Conservation (phyloP, 1,140 invertebrate species). For the Bursaphelenchus mucronatus region DNA sequence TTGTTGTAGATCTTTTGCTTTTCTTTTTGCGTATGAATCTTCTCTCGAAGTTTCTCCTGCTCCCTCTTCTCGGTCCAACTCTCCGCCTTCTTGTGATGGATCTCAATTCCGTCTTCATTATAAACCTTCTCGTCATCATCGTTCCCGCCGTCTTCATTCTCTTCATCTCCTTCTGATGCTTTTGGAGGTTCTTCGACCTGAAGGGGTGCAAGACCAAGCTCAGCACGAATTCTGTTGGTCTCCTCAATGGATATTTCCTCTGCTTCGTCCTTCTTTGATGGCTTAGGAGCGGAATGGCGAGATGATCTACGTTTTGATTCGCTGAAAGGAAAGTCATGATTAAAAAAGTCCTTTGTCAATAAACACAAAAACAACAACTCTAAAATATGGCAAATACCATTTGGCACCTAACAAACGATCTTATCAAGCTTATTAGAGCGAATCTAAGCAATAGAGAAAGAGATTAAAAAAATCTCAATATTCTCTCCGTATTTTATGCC, state of each 20-base stretch:
- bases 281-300: no score
- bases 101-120: slow-evolving; percentile 65
- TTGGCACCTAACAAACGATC: no score
- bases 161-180: slow-evolving; percentile 35
- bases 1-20: slow-evolving; percentile 76
- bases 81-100: slow-evolving; percentile 82
- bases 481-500: background rate
- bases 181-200: slow-evolving; percentile 67
- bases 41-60: slow-evolving; percentile 77
- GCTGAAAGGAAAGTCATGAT: no score
- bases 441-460: no score
- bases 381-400: no score
- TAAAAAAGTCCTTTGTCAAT: no score
- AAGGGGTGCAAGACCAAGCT: slow-evolving; percentile 86
- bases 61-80: slow-evolving; percentile 74
- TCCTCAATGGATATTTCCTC: slow-evolving; percentile 52
- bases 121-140: slow-evolving; percentile 70
- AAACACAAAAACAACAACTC: no score
- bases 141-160: slow-evolving; percentile 52
- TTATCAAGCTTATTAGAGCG: no score
- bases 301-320: no score
- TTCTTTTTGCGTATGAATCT: slow-evolving; percentile 70
- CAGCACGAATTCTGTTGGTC: slow-evolving; percentile 65
- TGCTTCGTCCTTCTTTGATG: background rate
- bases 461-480: background rate